Evolutionary conservation across 1,140 invertebrate species (phyloP).

Genomic region (Grapholita molesta): DNA sequence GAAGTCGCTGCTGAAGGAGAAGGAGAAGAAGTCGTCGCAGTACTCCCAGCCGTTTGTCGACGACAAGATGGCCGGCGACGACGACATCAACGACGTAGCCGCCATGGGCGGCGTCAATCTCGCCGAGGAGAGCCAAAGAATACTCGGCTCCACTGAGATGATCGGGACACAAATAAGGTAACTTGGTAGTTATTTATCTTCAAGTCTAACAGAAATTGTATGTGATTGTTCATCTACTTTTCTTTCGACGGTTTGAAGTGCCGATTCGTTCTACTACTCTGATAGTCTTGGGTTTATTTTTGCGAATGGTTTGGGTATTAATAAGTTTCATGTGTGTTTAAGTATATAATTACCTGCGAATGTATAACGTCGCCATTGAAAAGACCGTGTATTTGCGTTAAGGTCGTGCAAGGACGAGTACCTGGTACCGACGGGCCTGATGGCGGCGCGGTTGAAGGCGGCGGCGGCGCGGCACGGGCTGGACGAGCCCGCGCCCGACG

Average conservation of each 20-base stretch:
- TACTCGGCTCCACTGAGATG: constrained; percentile 96
- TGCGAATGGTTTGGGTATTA: too few species aligned
- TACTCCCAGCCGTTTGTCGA: constrained; percentile 53
- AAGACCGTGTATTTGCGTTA: not conserved
- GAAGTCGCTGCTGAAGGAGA: constrained; percentile 59
- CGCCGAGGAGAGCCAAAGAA: constrained; percentile 96
- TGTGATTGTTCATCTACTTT: too few species aligned
- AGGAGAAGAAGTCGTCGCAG: constrained; percentile 57
- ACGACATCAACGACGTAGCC: constrained; percentile 96
- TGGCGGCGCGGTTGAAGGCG: constrained; percentile 88
- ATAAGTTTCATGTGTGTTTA: too few species aligned
- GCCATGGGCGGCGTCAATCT: constrained; percentile 99
- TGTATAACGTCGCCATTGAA: too few species aligned
- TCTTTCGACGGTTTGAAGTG: too few species aligned
- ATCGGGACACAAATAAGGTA: constrained; percentile 93
- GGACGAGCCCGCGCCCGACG: constrained; percentile 92
- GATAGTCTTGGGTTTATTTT: too few species aligned
- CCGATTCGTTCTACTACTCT: too few species aligned
- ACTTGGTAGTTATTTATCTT: too few species aligned
- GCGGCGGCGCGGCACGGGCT: constrained; percentile 87
- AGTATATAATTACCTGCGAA: too few species aligned
- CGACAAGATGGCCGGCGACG: constrained; percentile 69
- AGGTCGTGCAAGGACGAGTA: constrained; percentile 97
- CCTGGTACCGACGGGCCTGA: constrained; percentile 87
- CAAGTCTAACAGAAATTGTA: too few species aligned